Evolutionary conservation across 2,888 invertebrate genomes (phyloP), one percentile per base, ranked within the genome.

Genomic region (Lochmaea capreae): DNA sequence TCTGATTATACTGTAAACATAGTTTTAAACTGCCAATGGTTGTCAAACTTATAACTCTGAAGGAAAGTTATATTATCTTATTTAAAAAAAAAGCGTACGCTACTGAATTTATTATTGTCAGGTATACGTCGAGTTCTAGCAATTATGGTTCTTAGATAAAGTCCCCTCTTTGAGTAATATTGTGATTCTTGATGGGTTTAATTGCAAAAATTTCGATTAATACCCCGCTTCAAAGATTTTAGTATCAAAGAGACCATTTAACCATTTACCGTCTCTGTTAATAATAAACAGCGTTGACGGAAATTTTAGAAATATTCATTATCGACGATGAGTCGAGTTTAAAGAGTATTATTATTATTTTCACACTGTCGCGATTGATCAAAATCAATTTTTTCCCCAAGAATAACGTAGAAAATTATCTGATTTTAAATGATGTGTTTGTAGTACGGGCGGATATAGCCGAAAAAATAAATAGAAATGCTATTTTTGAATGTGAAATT

Each of bases 271-370:
- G 54, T 18, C 46, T 67, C 59, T 46, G 42, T 42, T 33, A 59
- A 67, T 67, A 67, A 67, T 59, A 58, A 8, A 22, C 59, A 59
- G 14, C 46, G 67, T 67, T 67, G 67, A 67, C 46, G 59, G 16
- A 59, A 67, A 67, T 59, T 67, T 67, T 67, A 42, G 46, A 67
- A 67, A 18, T 57, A 67, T 59, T 67, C 67, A 67, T 67, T 67
- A 67, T 67, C 43, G 46, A 67, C 67, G 67, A 67, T 67, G 67
- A 67, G 67, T 67, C 58, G 57, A 18, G 43, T 22, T 57, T 67
- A 18, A 58, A 57, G 59, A 46, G 59, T n/a, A 59, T 26, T n/a
- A n/a, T n/a, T n/a, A n/a, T n/a, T n/a, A n/a, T n/a, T n/a, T n/a
- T 2, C 33, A 61, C 11, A 22, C 57, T 57, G 57, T 57, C 33